A percentile compares a stretch with the other conserved stretches of the same genome.
These are phyloP conservation scores for Protobothrops flavoviridis DNA, from an alignment of 2,113 vertebrate species.

Conservation along the genomic window DNA sequence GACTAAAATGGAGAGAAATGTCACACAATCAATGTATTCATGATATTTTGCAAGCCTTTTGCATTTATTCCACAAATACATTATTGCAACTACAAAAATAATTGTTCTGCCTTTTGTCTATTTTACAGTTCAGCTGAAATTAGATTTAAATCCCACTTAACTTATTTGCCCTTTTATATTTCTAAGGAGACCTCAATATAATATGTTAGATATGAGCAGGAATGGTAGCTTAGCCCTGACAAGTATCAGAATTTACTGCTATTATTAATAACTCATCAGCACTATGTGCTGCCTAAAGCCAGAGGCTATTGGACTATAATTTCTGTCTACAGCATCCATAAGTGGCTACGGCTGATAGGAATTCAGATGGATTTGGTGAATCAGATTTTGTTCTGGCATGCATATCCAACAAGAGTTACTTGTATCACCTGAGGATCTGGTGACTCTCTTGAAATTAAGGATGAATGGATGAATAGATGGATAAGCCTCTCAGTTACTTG, in stretches of 20 bases:
- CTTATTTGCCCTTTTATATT: neutral
- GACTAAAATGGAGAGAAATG: neutral
- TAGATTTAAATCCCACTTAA: neutral
- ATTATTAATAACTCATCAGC: neutral
- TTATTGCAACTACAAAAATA: neutral
- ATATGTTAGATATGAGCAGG: neutral
- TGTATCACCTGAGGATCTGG: neutral
- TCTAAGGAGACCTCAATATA: neutral
- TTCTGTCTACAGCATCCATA: neutral
- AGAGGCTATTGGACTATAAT: neutral
- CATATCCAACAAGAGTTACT: neutral
- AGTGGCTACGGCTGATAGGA: neutral
- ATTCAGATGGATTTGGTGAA: neutral
- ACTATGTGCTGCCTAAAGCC: neutral
- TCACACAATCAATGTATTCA: neutral
- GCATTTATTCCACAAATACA: neutral
- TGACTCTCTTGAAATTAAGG: neutral
- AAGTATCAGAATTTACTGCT: neutral
- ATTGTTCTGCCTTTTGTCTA: neutral
- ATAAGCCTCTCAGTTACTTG: neutral
- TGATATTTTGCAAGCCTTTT: neutral
- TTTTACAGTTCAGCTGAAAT: neutral
- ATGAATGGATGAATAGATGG: neutral
- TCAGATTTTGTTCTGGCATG: neutral
- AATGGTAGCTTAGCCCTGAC: neutral